Evolutionary conservation across 1,140 invertebrate genomes (phyloP).

Genomic region (Hyposmocoma kahamanoa): DNA sequence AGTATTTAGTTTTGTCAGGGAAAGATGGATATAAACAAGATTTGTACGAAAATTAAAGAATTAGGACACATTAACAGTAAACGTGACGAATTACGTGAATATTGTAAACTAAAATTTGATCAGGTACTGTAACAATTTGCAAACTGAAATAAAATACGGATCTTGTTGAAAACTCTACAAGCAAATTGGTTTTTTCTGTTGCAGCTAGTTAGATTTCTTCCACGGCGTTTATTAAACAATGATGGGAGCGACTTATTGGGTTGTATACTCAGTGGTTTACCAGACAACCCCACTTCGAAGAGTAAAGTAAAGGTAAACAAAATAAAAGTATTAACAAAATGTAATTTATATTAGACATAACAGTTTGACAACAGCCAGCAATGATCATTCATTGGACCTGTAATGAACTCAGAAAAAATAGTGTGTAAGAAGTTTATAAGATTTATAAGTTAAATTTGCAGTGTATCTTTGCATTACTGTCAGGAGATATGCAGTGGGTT

Average conservation of each 20-base stretch:
- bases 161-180: no score
- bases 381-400: background rate
- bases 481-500: no score
- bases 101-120: constrained; percentile 37
- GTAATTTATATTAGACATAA: constrained; percentile 2
- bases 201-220: constrained; percentile 38
- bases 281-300: constrained; percentile 22
- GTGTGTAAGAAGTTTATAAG: no score
- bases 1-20: no score
- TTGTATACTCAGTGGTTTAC: constrained; percentile 44
- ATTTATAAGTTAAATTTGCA: no score
- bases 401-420: background rate
- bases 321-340: no score
- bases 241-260: constrained; percentile 41
- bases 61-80: constrained; percentile 35
- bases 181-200: constrained; percentile 3
- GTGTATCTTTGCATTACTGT: no score
- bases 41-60: constrained; percentile 39
- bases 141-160: no score
- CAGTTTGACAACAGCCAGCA: background rate
- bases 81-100: constrained; percentile 37
- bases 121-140: constrained; percentile 21
- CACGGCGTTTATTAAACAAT: constrained; percentile 31
- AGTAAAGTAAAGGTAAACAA: constrained; percentile 49
- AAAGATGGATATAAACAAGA: constrained; percentile 29